Evolutionary conservation across 1,140 invertebrate genomes (phyloP), one percentile per base, ranked within the genome.

Genomic region (Sycophaga agraensis): DNA sequence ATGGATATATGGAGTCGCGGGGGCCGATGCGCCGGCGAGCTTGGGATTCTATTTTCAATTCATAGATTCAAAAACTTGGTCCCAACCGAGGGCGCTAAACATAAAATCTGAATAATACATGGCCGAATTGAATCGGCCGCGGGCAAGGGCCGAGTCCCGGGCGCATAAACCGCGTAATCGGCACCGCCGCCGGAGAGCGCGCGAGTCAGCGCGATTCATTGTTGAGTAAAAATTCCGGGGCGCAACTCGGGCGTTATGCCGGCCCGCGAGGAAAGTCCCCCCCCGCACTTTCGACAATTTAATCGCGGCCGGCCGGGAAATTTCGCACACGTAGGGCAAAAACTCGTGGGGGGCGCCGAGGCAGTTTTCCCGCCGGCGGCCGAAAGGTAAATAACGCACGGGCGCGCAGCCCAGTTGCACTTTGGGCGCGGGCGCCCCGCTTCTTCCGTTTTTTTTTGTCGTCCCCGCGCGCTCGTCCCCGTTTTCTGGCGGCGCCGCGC

Each of bases 321-420:
- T 60, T 60, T 60, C n/a, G 58, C 40, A 43, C 40, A 45, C 58
- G 58, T 53, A 60, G 28, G 58, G 49, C n/a, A 60, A 60, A 60
- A 60, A 53, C 39, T 51, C 28, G 19, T 34, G 35, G 22, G 50
- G 12, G 4, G 35, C n/a, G 19, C 14, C 5, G 26, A 26, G 24
- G n/a, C 1, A n/a, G 14, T n/a, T n/a, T n/a, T n/a, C n/a, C n/a
- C 24, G 39, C 39, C 6, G 26, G n/a, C n/a, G n/a, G 17, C 11
- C 35, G 28, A 43, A 53, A 60, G 26, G 58, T 60, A 60, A 60
- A 60, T 53, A 60, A 60, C 24, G n/a, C 9, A 14, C 9, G 37
- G 6, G 6, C n/a, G 37, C 37, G 37, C n/a, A 11, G 37, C 9
- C 37, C 8, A 4, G n/a, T n/a, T n/a, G n/a, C n/a, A n/a, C n/a